Conservation (phyloP, 2,113 vertebrate species). For the Columba livia region DNA sequence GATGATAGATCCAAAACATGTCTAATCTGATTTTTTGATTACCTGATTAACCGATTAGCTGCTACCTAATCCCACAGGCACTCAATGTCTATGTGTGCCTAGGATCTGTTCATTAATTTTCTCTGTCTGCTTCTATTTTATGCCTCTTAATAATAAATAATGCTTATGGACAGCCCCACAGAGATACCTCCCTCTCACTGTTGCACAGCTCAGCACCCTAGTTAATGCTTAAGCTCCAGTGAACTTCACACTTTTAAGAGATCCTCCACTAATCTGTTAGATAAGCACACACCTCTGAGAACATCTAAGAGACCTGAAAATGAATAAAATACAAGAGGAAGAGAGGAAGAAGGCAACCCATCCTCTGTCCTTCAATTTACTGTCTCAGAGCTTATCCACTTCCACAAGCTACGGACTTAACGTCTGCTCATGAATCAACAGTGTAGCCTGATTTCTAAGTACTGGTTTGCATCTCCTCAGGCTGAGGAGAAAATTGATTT, state of each 20-base stretch:
- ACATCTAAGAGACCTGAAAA: background rate
- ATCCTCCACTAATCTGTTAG: background rate
- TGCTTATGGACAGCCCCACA: background rate
- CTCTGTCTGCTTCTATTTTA: background rate
- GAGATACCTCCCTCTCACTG: background rate
- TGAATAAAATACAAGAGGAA: background rate
- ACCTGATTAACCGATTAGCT: background rate
- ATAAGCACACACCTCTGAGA: background rate
- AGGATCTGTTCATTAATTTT: background rate
- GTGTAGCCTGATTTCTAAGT: background rate
- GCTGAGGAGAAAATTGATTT: background rate
- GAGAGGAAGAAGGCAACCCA: background rate
- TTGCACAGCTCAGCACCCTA: background rate
- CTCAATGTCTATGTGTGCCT: background rate
- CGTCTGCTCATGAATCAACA: background rate
- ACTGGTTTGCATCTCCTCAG: background rate
- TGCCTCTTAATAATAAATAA: background rate
- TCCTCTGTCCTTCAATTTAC: background rate
- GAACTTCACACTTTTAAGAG: background rate
- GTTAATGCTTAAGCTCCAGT: background rate
- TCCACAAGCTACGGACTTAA: background rate
- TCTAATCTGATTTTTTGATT: background rate
- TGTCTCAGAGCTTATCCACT: background rate
- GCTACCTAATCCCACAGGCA: background rate
- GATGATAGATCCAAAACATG: background rate